Base-by-base conservation (phyloP, 2,888 invertebrate genomes). In the Pristionchus exspectatus region DNA sequence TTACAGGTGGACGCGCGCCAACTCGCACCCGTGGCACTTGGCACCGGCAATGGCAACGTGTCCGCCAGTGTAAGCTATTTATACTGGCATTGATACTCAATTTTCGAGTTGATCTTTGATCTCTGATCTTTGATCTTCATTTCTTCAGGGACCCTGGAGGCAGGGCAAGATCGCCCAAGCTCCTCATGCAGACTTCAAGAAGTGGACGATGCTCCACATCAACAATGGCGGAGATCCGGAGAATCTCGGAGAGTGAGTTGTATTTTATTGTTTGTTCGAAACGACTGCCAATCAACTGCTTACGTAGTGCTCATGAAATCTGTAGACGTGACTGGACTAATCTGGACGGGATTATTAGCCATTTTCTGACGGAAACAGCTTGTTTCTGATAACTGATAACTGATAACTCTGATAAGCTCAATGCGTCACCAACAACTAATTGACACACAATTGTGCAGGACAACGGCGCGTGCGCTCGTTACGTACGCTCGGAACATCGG, bases 131-230 rank as follows among this genome's bases (percentile, higher is more conserved):
- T 77, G 44, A 69, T 69, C 27, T 69, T n/a, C 24, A 9, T 24
- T 21, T 24, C n/a, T 72, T 33, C 50, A 81, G 81, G 81, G 81
- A 16, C 81, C 81, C n/a, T 81, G 81, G 81, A 9, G 50, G 2
- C 81, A 81, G 54, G 50, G 50, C 16, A 81, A 27, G 81, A 27
- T 54, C 81, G 81, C 81, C 1, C 81, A 81, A 9, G 81, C 21
- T 2, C 50, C 81, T 0, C 81, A n/a, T 5, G 14, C 14, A 18
- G n/a, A 21, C 50, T 81, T 81, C 54, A n/a, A 24, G 14, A 24
- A 50, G 50, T 81, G 81, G 81, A 81, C 81, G 10, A n/a, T 81
- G n/a, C 50, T 50, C 81, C 54, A 81, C 50, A 10, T 81, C 54
- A 50, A 74, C 38, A 38, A 74, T 38, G 38, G 74, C 18, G 18